Evolutionary conservation across 2,797 vertebrate species (phyloP).

Genomic region (Haliaeetus vocifer): DNA sequence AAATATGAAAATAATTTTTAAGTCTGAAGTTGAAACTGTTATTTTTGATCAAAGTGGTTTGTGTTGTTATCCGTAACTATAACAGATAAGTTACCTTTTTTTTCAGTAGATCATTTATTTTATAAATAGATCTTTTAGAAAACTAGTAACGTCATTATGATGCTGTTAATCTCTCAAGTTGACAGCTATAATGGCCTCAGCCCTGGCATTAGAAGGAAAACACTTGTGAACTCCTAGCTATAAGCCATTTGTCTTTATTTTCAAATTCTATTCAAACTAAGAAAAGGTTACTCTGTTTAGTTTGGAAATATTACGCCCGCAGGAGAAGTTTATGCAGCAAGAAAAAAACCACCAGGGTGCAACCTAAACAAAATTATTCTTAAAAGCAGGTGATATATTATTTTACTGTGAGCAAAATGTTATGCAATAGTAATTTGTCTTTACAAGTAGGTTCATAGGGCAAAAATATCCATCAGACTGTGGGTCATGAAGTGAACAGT

Average conservation of each 20-base stretch:
- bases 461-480: background rate
- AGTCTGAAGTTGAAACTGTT: background rate
- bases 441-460: background rate
- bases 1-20: background rate
- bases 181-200: background rate
- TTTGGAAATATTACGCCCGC: background rate
- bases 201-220: background rate
- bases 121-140: background rate
- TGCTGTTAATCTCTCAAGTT: background rate
- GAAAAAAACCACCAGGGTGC: background rate
- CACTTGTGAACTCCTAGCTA: background rate
- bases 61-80: background rate
- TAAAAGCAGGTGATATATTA: background rate
- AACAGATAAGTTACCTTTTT: background rate
- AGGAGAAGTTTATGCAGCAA: background rate
- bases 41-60: background rate
- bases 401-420: background rate
- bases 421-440: background rate
- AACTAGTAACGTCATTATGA: background rate
- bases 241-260: background rate
- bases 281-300: background rate
- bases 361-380: background rate
- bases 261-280: background rate
- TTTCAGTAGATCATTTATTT: background rate
- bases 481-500: background rate